A percentile compares a stretch with the other conserved stretches of the same genome.
Conservation (phyloP, 2,888 invertebrate genomes). For the Griposia aprilina region DNA sequence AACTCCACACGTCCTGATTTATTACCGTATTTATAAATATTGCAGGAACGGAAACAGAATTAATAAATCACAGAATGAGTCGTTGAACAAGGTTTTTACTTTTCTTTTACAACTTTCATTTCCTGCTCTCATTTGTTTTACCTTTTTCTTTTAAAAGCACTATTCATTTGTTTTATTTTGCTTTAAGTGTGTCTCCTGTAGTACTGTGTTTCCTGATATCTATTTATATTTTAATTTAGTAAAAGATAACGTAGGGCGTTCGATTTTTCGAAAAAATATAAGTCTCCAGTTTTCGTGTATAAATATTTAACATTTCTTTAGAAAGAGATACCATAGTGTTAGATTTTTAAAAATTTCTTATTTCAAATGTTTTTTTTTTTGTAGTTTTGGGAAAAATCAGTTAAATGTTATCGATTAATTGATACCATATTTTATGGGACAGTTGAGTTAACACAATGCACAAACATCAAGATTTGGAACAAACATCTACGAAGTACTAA, state of each 20-base stretch:
- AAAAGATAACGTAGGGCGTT: not conserved
- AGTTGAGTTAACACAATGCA: not conserved
- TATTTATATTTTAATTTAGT: not conserved
- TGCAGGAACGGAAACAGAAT: not conserved
- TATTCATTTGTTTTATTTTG: not conserved
- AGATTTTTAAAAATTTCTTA: not conserved
- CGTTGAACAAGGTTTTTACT: conserved; percentile 4
- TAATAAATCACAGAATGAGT: conserved; percentile 15
- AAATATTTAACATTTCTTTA: no score
- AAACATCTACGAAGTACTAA: not conserved
- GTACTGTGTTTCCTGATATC: not conserved
- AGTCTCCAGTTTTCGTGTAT: no score
- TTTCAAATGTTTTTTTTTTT: not conserved
- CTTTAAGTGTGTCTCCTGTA: no score
- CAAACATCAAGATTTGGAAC: not conserved
- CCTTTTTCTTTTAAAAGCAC: not conserved
- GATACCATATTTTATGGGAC: not conserved
- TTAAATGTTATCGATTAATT: not conserved
- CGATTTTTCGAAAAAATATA: no score
- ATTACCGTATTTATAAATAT: not conserved
- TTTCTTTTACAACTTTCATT: conserved; percentile 14
- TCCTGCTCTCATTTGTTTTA: conserved; percentile 8
- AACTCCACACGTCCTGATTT: not conserved
- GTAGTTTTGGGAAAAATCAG: not conserved
- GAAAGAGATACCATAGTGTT: not conserved